These are phyloP conservation scores for Megalurothrips usitatus DNA, from an alignment of 2,888 invertebrate genomes.

Conservation along the genomic window DNA sequence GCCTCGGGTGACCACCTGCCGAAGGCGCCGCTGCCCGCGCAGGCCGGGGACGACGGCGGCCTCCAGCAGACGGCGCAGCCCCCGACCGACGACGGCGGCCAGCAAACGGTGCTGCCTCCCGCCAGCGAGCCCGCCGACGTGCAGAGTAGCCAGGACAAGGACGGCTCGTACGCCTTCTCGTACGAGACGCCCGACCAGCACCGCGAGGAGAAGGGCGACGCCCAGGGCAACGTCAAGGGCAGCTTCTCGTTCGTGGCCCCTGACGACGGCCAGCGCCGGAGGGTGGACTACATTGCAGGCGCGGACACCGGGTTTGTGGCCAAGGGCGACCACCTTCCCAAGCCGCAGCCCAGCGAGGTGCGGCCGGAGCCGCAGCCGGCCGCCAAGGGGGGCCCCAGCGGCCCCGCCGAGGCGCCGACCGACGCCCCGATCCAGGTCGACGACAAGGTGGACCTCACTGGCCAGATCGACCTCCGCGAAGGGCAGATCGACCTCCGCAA, in stretches of 20 bases:
- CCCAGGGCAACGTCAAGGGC: conserved; percentile 38
- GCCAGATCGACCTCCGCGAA: neutral
- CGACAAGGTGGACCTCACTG: neutral
- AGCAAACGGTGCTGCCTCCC: neutral
- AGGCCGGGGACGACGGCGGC: neutral
- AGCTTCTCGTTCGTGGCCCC: conserved; percentile 37
- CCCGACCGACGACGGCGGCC: neutral
- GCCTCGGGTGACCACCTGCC: conserved; percentile 39
- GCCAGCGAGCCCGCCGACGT: neutral
- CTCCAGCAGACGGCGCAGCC: neutral
- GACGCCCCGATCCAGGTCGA: neutral
- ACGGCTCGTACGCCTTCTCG: conserved; percentile 40
- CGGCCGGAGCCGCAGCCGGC: conserved; percentile 36
- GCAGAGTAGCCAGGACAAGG: conserved; percentile 30
- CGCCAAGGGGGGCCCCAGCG: neutral
- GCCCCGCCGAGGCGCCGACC: conserved; percentile 2
- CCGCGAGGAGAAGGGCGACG: conserved; percentile 37
- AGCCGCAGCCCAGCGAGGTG: conserved; percentile 27
- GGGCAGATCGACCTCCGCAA: neutral
- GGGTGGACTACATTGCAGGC: conserved; percentile 41
- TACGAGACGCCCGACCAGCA: conserved; percentile 38
- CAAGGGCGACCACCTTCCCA: conserved; percentile 38
- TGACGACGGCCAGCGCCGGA: conserved; percentile 34
- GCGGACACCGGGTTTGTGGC: conserved; percentile 42
- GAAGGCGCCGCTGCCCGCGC: neutral